Evolutionary conservation across 2,113 vertebrate genomes (phyloP).

Genomic region (Cryptotis parvus): DNA sequence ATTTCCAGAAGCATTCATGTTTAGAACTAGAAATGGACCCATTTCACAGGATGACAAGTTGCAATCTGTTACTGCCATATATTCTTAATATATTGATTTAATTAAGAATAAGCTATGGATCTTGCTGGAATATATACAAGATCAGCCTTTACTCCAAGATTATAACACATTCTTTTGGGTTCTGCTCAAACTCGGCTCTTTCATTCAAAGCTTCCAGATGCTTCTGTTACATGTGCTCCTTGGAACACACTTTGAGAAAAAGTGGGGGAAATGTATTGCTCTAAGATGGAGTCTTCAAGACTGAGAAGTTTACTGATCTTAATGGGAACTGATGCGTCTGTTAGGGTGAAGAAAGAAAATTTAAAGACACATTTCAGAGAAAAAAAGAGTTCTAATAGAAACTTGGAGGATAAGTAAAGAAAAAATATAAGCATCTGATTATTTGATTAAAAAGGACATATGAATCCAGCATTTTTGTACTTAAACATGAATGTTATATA

Average conservation of each 20-base stretch:
- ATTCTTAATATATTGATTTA: neutral
- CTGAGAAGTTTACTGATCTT: neutral
- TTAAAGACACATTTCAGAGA: neutral
- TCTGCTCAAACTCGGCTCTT: neutral
- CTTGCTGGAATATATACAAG: neutral
- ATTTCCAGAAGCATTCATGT: neutral
- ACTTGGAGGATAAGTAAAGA: neutral
- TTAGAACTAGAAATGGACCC: neutral
- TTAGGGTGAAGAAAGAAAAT: too few species aligned
- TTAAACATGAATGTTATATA: neutral
- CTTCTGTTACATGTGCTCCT: neutral
- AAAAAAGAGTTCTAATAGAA: neutral
- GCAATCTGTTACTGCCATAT: neutral
- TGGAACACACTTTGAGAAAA: neutral
- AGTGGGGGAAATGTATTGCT: too few species aligned
- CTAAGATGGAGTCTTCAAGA: neutral
- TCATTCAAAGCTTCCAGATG: neutral
- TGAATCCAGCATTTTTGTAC: neutral
- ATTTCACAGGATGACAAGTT: neutral
- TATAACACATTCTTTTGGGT: neutral
- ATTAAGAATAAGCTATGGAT: neutral
- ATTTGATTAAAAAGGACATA: rapidly evolving
- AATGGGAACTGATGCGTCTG: too few species aligned
- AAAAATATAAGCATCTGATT: too few species aligned
- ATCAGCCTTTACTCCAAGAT: neutral